These are phyloP conservation scores for Opisthograptis luteolata DNA, from an alignment of 2,888 invertebrate species.

Conservation along the genomic window DNA sequence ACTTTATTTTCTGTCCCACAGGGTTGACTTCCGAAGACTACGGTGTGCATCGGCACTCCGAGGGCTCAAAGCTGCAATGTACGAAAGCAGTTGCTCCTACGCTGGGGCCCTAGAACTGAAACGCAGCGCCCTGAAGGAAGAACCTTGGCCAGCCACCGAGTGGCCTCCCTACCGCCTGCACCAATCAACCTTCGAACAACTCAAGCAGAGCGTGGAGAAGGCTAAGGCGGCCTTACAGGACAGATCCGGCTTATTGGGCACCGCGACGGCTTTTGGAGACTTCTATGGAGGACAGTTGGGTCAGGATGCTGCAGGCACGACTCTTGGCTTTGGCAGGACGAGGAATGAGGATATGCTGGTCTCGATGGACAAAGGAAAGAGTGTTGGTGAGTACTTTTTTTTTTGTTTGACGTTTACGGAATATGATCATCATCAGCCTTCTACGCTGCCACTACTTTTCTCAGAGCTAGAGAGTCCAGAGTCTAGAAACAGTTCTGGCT, in stretches of 20 bases:
- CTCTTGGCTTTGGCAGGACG: slow-evolving; percentile 69
- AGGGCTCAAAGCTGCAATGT: slow-evolving; percentile 87
- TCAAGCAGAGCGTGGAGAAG: slow-evolving; percentile 95
- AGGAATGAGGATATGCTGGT: slow-evolving; percentile 78
- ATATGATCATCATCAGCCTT: no score
- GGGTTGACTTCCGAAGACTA: slow-evolving; percentile 72
- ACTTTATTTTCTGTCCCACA: slow-evolving; percentile 41
- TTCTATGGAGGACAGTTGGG: slow-evolving; percentile 84
- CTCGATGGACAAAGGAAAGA: slow-evolving; percentile 73
- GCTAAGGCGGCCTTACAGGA: slow-evolving; percentile 94
- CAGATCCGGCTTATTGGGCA: slow-evolving; percentile 87
- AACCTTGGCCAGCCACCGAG: slow-evolving; percentile 86
- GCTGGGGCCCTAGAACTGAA: slow-evolving; percentile 92
- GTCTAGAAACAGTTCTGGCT: no score
- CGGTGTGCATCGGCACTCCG: slow-evolving; percentile 75
- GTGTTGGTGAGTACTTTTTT: slow-evolving; percentile 64
- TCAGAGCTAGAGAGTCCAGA: no score
- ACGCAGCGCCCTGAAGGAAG: slow-evolving; percentile 85
- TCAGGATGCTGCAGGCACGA: slow-evolving; percentile 63
- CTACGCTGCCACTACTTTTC: no score
- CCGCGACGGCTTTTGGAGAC: slow-evolving; percentile 89
- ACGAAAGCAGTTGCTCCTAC: slow-evolving; percentile 97
- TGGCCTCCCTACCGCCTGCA: slow-evolving; percentile 92
- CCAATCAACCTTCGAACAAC: slow-evolving; percentile 94
- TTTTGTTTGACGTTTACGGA: no score